A percentile compares a stretch with the other conserved stretches of the same genome.
Conservation (phyloP, 2,797 vertebrate species). For the Psittacula echo region DNA sequence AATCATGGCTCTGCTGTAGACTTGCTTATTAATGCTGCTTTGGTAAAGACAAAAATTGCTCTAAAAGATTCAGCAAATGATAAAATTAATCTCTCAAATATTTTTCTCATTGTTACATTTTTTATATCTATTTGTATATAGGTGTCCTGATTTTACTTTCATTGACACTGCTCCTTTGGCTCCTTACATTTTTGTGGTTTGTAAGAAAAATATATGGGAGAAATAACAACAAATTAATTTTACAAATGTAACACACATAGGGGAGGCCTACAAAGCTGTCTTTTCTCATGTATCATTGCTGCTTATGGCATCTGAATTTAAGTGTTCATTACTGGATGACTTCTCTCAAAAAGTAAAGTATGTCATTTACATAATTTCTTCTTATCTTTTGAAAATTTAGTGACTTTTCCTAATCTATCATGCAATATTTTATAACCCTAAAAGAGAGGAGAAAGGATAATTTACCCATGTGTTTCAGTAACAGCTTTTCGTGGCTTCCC, state of each 20-base stretch:
- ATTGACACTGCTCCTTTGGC: neutral
- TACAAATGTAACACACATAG: neutral
- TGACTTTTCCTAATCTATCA: neutral
- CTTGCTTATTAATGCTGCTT: constrained; percentile 1
- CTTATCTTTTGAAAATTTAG: neutral
- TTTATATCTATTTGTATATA: neutral
- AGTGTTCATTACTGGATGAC: neutral
- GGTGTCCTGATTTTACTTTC: neutral
- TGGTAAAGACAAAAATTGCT: constrained; percentile 10
- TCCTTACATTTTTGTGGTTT: neutral
- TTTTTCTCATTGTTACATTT: neutral
- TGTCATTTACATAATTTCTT: neutral
- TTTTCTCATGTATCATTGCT: neutral
- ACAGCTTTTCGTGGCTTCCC: neutral
- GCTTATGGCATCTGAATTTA: neutral
- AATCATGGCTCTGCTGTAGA: neutral
- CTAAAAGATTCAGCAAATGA: constrained; percentile 12
- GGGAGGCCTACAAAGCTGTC: neutral
- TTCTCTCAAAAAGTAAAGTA: neutral
- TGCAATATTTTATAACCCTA: neutral
- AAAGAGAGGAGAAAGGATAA: neutral
- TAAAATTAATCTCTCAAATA: neutral
- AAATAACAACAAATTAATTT: neutral
- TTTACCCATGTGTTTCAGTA: neutral
- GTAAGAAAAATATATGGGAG: neutral